Conservation (phyloP, 2,888 invertebrate genomes). For the Subacronicta megacephala region DNA sequence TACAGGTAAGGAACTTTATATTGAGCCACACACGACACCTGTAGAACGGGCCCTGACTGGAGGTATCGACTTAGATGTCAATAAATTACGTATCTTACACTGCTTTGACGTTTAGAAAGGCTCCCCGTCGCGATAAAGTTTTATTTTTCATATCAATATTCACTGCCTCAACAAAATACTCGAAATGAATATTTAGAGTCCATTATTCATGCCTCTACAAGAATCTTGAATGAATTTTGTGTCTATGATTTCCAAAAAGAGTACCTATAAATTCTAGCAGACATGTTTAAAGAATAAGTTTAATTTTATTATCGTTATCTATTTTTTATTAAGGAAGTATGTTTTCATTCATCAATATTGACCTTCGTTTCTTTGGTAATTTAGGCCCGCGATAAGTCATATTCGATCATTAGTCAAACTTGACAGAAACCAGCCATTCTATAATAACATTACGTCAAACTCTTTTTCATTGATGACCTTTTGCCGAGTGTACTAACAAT, state of each 20-base stretch:
- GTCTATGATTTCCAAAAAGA: slow-evolving; percentile 26
- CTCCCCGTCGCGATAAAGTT: slow-evolving; percentile 42
- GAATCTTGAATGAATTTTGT: slow-evolving; percentile 37
- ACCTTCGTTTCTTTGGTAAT: slow-evolving; percentile 26
- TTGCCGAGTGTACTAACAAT: slow-evolving; percentile 25
- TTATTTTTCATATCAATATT: slow-evolving; percentile 33
- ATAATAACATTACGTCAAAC: slow-evolving; percentile 19
- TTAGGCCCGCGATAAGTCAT: slow-evolving; percentile 23
- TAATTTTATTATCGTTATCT: slow-evolving; percentile 28
- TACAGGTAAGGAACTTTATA: slow-evolving; percentile 75
- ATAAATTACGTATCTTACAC: slow-evolving; percentile 67
- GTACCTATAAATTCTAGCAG: slow-evolving; percentile 25
- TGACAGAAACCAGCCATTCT: slow-evolving; percentile 25
- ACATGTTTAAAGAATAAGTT: slow-evolving; percentile 20
- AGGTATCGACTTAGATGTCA: slow-evolving; percentile 56
- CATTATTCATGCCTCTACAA: slow-evolving; percentile 35
- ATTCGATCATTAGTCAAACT: slow-evolving; percentile 37
- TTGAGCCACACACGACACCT: slow-evolving; percentile 67
- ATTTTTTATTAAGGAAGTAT: slow-evolving; percentile 30
- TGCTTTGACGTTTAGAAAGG: slow-evolving; percentile 52
- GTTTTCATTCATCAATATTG: slow-evolving; percentile 27
- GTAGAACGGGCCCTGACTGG: slow-evolving; percentile 40
- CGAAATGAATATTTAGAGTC: slow-evolving; percentile 30
- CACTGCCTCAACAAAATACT: slow-evolving; percentile 45
- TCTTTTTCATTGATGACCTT: slow-evolving; percentile 34